Conservation (phyloP, 2,113 vertebrate genomes). For the Poicephalus gulielmi region DNA sequence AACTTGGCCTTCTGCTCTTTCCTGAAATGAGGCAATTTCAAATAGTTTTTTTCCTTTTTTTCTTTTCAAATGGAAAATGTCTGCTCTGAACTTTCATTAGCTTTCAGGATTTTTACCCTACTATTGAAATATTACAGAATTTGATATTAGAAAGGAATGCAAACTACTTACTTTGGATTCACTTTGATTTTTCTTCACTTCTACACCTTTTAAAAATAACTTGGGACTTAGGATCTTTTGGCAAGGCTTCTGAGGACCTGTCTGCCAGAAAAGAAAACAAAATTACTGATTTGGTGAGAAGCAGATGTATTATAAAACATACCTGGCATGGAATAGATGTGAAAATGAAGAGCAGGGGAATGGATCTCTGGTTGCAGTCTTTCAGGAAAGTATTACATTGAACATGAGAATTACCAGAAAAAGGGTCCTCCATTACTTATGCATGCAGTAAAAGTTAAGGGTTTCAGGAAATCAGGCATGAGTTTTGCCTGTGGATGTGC, state of each 20-base stretch:
- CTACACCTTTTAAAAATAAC: slow-evolving; percentile 42
- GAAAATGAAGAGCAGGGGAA: slow-evolving; percentile 49
- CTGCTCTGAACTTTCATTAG: background rate
- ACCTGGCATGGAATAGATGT: background rate
- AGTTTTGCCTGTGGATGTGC: background rate
- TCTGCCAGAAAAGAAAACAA: slow-evolving; percentile 43
- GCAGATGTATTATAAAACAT: slow-evolving; percentile 43
- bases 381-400: background rate
- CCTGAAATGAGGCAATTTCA: background rate
- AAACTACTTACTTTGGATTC: slow-evolving; percentile 19
- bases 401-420: slow-evolving; percentile 17
- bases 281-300: slow-evolving; percentile 41
- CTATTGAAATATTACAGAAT: background rate
- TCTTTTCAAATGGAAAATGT: slow-evolving; percentile 19
- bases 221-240: background rate
- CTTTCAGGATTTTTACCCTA: slow-evolving; percentile 1
- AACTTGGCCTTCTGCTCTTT: background rate
- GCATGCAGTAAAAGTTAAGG: background rate
- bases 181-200: slow-evolving; percentile 37
- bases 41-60: background rate
- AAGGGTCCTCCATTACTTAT: background rate
- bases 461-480: background rate
- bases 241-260: slow-evolving; percentile 27
- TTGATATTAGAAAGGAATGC: background rate
- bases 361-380: background rate